These are phyloP conservation scores for Myocastor coypus DNA, from an alignment of 2,113 vertebrate genomes.

Conservation along the genomic window DNA sequence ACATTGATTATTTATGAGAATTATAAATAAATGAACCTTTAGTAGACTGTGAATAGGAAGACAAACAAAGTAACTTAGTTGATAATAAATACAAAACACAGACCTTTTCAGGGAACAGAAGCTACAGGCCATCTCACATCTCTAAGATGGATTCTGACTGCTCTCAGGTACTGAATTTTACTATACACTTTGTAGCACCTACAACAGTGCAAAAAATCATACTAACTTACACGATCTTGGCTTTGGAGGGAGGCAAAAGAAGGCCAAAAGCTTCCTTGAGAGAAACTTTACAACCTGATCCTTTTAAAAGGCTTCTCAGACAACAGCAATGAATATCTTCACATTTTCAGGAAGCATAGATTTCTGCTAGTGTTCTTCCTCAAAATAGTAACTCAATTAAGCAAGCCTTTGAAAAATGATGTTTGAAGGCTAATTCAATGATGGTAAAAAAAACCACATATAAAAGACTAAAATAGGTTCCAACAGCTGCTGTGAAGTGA, in stretches of 20 bases:
- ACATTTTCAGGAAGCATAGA: not conserved
- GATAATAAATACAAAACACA: constrained; percentile 21
- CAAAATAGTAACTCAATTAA: constrained; percentile 52
- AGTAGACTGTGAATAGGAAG: not conserved
- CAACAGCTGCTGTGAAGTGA: not conserved
- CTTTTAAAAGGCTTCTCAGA: not conserved
- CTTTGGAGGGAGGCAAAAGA: not conserved
- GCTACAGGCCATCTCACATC: not conserved
- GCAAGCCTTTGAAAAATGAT: not conserved
- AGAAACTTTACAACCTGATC: not conserved
- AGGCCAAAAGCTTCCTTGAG: not conserved
- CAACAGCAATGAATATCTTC: not conserved
- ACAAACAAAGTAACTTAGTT: not conserved
- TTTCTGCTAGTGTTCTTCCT: not conserved
- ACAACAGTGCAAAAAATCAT: not conserved
- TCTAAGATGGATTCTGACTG: not conserved
- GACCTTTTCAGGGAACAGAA: not conserved
- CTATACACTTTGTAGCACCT: not conserved
- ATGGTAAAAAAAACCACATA: constrained; percentile 16
- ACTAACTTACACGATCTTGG: not conserved
- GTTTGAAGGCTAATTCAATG: not conserved
- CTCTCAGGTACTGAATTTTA: not conserved
- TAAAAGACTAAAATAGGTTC: not conserved
- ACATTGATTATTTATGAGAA: not conserved
- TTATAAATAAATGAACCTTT: constrained; percentile 1